Base-by-base conservation (phyloP, 2,888 invertebrate genomes). In the Autographa gamma region DNA sequence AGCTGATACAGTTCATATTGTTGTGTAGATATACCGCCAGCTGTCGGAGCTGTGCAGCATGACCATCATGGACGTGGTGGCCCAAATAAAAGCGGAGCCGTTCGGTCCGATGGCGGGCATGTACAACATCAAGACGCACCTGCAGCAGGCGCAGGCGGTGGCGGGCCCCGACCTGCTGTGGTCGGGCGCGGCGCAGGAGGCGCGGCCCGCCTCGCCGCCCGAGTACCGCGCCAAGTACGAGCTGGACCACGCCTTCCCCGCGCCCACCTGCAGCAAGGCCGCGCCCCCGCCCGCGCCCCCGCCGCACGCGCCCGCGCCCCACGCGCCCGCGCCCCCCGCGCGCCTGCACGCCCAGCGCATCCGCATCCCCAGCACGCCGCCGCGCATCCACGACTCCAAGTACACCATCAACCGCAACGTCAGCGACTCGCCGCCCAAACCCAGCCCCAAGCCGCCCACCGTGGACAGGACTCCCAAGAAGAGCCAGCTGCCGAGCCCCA, bases 81-180 rank as follows among this genome's bases (percentile, higher is more conserved):
- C 94, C 3, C 93, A 95, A 74, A 91, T 97, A 48, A 93, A 93
- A 65, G 92, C 93, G 0, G 96, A 96, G 69, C 96, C 96, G 0
- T 96, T 96, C 82, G 97, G 97, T 0, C 89, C 96, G 31, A 83
- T 96, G 19, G 97, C 96, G 4, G 97, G 97, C 65, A 96, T 97
- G 85, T 97, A 96, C 90, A 97, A 97, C 89, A 96, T 97, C 70
- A 92, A 96, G 79, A 90, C 88, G 6, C 95, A 95, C 71, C 80
- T 91, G 9, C 89, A 87, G 19, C 94, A 93, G 71, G 84, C 93
- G 65, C 86, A 90, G 60, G 76, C 87, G 0, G 86, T 88, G 8
- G 82, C 92, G 0, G 89, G 89, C 43, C 73, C 84, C 0, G 93
- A 93, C 54, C 83, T 93, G 31, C 89, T 94, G 14, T 94, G 95